Conservation (phyloP, 2,797 vertebrate species). For the Taeniopygia guttata region DNA sequence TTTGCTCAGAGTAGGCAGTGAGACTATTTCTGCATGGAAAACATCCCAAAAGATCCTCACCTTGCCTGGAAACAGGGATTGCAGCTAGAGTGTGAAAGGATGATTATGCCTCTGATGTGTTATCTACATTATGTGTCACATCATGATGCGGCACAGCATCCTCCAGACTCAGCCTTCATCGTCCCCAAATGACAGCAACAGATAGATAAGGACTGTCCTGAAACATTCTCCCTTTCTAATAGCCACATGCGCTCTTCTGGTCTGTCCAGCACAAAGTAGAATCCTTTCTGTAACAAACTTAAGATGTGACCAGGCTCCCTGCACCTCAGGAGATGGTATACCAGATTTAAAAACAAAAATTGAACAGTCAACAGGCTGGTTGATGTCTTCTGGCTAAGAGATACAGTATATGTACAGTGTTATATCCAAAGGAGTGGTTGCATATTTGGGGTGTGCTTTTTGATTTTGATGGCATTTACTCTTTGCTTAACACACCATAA, state of each 20-base stretch:
- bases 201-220: neutral
- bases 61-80: neutral
- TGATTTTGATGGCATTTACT: neutral
- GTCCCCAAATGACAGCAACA: neutral
- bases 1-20: neutral
- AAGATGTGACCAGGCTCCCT: neutral
- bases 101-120: neutral
- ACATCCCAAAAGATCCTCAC: neutral
- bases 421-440: neutral
- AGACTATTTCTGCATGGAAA: neutral
- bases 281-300: neutral
- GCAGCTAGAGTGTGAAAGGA: neutral
- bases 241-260: neutral
- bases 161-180: neutral
- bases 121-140: neutral
- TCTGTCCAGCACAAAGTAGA: neutral
- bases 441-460: neutral
- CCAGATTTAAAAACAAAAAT: neutral
- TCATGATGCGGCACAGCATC: neutral
- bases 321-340: neutral
- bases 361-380: neutral
- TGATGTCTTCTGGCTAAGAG: neutral
- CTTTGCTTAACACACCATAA: neutral
- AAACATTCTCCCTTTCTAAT: neutral
- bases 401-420: fast-evolving